phyloP scores from a whole-genome alignment of 2,113 vertebrate species.

The Sinocyclocheilus grahami region DNA sequence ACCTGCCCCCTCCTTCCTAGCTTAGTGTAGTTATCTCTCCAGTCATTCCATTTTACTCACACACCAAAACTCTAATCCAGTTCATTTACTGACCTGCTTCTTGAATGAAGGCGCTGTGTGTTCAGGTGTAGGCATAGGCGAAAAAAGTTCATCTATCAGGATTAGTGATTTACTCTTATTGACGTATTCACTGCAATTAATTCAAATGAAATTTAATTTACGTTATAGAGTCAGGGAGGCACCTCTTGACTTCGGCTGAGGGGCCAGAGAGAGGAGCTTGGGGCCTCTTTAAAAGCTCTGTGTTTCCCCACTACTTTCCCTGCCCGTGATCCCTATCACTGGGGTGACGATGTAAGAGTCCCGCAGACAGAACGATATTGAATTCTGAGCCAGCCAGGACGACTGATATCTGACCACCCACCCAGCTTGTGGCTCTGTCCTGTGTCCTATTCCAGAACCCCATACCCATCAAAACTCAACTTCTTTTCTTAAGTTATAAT shows the following conservation, averaged over 20 bases:
- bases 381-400: constrained; percentile 71
- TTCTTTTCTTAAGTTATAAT: neutral
- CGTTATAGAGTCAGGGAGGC: constrained; percentile 34
- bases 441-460: constrained; percentile 34
- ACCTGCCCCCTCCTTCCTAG: neutral
- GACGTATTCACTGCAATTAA: neutral
- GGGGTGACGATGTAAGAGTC: constrained; percentile 65
- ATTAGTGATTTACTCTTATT: neutral
- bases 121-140: neutral
- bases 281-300: constrained; percentile 53
- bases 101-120: neutral
- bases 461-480: constrained; percentile 18
- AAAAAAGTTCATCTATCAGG: neutral
- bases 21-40: constrained; percentile 28
- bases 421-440: constrained; percentile 59
- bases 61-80: neutral
- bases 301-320: constrained; percentile 49
- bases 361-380: constrained; percentile 63
- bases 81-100: neutral
- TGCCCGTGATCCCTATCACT: constrained; percentile 64
- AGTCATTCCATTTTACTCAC: neutral
- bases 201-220: constrained; percentile 2
- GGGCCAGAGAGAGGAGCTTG: constrained; percentile 27
- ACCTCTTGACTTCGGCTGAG: constrained; percentile 36
- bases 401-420: constrained; percentile 75